Conservation (phyloP, 1,140 invertebrate species). For the Procambarus clarkii region DNA sequence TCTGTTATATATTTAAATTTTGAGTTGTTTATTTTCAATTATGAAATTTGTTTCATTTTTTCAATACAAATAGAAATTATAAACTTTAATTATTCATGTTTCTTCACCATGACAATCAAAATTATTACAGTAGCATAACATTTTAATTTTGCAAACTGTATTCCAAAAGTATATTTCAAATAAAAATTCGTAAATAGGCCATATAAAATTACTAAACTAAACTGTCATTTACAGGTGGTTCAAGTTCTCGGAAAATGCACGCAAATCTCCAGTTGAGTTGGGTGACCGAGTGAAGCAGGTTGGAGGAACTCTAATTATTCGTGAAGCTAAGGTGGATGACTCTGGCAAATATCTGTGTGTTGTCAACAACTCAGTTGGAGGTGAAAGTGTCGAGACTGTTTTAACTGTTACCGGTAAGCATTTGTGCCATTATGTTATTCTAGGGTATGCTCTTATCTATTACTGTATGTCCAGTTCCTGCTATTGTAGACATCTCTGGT, state of each 20-base stretch:
- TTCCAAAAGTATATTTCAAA: not conserved
- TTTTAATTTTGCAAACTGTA: no score
- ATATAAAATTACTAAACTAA: not conserved
- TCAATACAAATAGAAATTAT: no score
- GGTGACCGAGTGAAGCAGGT: constrained; percentile 93
- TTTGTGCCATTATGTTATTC: not conserved
- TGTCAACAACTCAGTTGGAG: constrained; percentile 94
- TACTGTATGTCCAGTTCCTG: no score
- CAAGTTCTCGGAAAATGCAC: constrained; percentile 90
- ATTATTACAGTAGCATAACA: no score
- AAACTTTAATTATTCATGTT: no score
- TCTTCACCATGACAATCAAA: no score
- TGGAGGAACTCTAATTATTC: constrained; percentile 94
- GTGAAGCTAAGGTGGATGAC: constrained; percentile 91
- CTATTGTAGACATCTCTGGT: no score
- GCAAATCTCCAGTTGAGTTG: constrained; percentile 88
- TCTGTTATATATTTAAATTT: no score
- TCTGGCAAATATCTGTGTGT: constrained; percentile 96
- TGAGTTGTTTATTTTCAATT: no score
- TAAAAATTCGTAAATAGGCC: no score
- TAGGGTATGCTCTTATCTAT: no score
- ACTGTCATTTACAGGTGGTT: constrained; percentile 85
- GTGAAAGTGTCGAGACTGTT: constrained; percentile 93
- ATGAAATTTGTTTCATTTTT: no score
- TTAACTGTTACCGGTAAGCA: constrained; percentile 88